Evolutionary conservation across 2,797 vertebrate genomes (phyloP).

Genomic region (Merluccius polli): DNA sequence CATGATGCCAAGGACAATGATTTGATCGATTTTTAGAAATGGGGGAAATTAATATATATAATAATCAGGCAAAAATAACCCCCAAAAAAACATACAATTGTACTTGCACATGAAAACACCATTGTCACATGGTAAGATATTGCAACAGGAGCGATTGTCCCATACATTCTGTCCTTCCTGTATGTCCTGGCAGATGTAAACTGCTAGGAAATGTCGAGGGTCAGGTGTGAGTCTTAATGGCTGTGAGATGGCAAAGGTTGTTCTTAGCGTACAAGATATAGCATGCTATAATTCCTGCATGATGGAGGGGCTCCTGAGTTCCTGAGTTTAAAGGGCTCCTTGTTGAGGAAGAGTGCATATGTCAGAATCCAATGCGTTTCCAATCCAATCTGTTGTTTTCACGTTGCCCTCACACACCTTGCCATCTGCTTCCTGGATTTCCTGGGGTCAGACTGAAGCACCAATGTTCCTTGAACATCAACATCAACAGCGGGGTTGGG

Average conservation of each 20-base stretch:
- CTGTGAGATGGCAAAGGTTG: slow-evolving; percentile 5
- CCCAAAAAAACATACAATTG: not conserved
- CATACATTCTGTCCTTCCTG: slow-evolving; percentile 13
- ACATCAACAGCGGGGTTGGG: not conserved
- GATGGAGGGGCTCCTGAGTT: too few species aligned
- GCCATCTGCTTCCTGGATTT: slow-evolving; percentile 56
- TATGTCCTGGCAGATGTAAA: slow-evolving; percentile 16
- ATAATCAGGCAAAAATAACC: not conserved
- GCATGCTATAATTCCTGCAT: not conserved
- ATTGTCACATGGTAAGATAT: not conserved
- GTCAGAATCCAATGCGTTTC: not conserved
- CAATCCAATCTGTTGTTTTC: too few species aligned
- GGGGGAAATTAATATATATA: not conserved
- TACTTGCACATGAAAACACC: not conserved
- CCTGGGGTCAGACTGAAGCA: slow-evolving; percentile 22
- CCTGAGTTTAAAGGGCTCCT: not conserved
- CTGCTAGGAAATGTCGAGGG: not conserved
- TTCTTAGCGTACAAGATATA: not conserved
- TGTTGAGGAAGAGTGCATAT: not conserved
- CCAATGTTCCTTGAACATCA: slow-evolving; percentile 19
- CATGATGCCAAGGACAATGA: not conserved
- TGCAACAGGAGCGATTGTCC: not conserved
- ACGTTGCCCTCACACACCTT: not conserved
- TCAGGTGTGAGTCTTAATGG: slow-evolving; percentile 22
- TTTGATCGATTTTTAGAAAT: not conserved